phyloP scores from a whole-genome alignment of 2,888 invertebrate species.

The Chrysotoxum bicinctum region DNA sequence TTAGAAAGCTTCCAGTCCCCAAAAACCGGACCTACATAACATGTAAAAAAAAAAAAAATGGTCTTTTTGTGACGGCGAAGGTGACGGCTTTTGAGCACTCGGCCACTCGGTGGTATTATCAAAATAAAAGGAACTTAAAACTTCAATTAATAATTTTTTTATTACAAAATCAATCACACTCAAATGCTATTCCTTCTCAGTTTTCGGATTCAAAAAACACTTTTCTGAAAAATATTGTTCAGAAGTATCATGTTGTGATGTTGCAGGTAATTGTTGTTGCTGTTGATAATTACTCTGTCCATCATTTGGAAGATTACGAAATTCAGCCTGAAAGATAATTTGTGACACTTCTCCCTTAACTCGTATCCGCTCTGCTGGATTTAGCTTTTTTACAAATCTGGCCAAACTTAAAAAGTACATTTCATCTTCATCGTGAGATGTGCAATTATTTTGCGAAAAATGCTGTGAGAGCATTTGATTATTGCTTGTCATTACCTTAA shows the following conservation, averaged over 20 bases:
- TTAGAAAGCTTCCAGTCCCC: too few species aligned
- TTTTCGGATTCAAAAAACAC: not conserved
- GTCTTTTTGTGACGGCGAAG: too few species aligned
- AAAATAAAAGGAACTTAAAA: too few species aligned
- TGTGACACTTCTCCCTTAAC: not conserved
- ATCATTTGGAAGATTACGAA: not conserved
- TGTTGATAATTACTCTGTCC: not conserved
- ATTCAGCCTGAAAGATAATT: not conserved
- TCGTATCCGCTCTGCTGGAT: not conserved
- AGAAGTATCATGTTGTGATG: not conserved
- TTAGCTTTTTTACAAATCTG: not conserved
- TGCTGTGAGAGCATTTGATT: not conserved
- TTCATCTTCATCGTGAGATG: not conserved
- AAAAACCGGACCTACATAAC: too few species aligned
- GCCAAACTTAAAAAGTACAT: constrained; percentile 13
- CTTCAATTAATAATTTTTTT: too few species aligned
- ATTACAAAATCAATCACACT: too few species aligned
- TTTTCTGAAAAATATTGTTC: not conserved
- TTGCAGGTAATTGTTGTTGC: not conserved
- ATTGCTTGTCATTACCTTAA: not conserved
- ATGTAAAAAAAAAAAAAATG: too few species aligned
- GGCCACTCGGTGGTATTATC: too few species aligned
- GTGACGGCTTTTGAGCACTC: too few species aligned
- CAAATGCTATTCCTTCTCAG: not conserved
- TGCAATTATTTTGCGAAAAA: not conserved